Evolutionary conservation across 2,888 invertebrate species (phyloP).

Genomic region (Cephalotes varians): DNA sequence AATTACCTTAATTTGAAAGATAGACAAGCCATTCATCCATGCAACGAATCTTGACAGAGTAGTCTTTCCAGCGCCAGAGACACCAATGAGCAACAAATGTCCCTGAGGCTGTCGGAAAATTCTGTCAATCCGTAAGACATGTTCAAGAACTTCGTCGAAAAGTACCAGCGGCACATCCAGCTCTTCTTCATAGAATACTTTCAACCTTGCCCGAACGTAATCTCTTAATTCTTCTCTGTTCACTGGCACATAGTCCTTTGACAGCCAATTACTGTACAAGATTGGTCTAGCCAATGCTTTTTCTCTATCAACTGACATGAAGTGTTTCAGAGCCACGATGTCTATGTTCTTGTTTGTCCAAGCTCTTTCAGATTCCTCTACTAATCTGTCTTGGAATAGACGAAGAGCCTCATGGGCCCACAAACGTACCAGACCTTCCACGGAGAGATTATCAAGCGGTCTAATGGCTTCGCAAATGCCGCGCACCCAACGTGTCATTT

Average conservation of each 20-base stretch:
- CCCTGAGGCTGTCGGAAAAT: constrained; percentile 99
- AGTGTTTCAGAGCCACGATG: constrained; percentile 96
- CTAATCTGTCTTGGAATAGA: constrained; percentile 98
- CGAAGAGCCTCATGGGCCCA: constrained; percentile 99
- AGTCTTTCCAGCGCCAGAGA: constrained; percentile 99
- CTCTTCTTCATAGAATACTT: constrained; percentile 99
- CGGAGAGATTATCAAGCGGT: constrained; percentile 95
- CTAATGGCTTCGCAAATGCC: constrained; percentile 99
- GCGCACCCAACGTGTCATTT: constrained; percentile 99
- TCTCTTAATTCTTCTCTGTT: constrained; percentile 97
- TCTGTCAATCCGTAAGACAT: constrained; percentile 98
- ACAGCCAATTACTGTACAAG: constrained; percentile 99
- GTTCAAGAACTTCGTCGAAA: constrained; percentile 99
- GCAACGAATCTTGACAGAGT: constrained; percentile 99
- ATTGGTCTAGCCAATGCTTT: constrained; percentile 97
- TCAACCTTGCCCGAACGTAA: constrained; percentile 98
- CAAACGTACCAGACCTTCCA: constrained; percentile 98
- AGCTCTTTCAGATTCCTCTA: constrained; percentile 96
- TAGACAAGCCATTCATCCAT: constrained; percentile 99
- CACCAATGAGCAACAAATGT: constrained; percentile 98
- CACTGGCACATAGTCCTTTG: constrained; percentile 99
- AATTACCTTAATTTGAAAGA: constrained; percentile 98
- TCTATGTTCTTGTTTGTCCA: constrained; percentile 99
- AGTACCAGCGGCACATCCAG: constrained; percentile 98
- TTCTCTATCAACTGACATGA: constrained; percentile 95